Evolutionary conservation across 2,888 invertebrate genomes (phyloP), one percentile per base, ranked within the genome.

Genomic region (Ormia ochracea): DNA sequence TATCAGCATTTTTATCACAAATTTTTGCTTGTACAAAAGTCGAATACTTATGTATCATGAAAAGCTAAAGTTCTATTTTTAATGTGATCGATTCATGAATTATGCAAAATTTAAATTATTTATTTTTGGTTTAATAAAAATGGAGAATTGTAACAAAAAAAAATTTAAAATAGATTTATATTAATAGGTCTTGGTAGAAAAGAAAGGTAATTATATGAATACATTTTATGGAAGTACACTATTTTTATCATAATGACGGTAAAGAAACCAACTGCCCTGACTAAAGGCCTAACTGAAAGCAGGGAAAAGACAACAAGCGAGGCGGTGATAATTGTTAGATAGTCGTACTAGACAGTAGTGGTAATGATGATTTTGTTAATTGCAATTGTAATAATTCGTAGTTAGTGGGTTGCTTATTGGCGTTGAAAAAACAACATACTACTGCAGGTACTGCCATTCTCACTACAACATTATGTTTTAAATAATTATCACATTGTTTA

Each of bases 91-190:
- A 84, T 84, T 84, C 83, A 87, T 84, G 85, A 88, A 87, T 87
- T 88, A 87, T 86, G 88, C 87, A 87, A 88, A 87, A 85, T 36
- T 85, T 81, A 74, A 85, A 85, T 86, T 17, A 54, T 43, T 33
- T 33, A 38, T 38, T 56, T 84, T 85, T 84, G 72, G 83, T 85
- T 83, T n/a, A n/a, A n/a, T n/a, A n/a, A 84, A 87, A 86, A 85
- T 85, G 85, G 85, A 82, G 86, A 87, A 86, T 84, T 52, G 36
- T 33, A 12, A 61, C 81, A 84, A 86, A 86, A 83, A n/a, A n/a
- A n/a, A n/a, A n/a, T n/a, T n/a, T n/a, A n/a, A n/a, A n/a, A n/a
- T n/a, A n/a, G n/a, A n/a, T n/a, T n/a, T n/a, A n/a, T n/a, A n/a
- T n/a, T n/a, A n/a, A n/a, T n/a, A n/a, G n/a, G n/a, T n/a, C n/a